Conservation (phyloP, 2,888 invertebrate genomes). For the Pheosia tremula region DNA sequence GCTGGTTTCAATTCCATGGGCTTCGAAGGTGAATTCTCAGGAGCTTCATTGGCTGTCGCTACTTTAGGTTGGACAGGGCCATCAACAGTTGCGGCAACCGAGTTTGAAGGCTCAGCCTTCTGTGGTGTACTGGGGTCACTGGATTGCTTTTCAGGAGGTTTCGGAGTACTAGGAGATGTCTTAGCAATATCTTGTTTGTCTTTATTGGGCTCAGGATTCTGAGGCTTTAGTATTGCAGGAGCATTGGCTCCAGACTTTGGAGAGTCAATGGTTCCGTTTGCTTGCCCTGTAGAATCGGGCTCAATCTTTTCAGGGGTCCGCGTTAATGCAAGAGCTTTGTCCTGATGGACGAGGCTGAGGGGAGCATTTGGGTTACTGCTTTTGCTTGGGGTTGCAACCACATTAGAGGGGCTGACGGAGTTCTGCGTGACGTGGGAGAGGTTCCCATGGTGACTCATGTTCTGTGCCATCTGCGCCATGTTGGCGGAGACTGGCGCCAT, state of each 20-base stretch:
- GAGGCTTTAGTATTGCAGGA: slow-evolving; percentile 63
- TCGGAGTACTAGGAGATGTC: slow-evolving; percentile 76
- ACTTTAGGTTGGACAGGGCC: slow-evolving; percentile 66
- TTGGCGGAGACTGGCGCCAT: slow-evolving; percentile 80
- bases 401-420: slow-evolving; percentile 61
- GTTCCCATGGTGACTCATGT: slow-evolving; percentile 82
- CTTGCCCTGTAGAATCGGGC: slow-evolving; percentile 67
- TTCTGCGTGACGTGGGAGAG: slow-evolving; percentile 75
- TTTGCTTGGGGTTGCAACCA: slow-evolving; percentile 67
- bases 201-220: slow-evolving; percentile 70
- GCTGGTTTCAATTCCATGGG: slow-evolving; percentile 69
- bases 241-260: slow-evolving; percentile 67
- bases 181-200: slow-evolving; percentile 76
- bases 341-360: slow-evolving; percentile 70
- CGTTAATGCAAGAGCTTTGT: slow-evolving; percentile 75
- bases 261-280: slow-evolving; percentile 76
- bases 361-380: slow-evolving; percentile 67
- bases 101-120: slow-evolving; percentile 59
- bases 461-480: slow-evolving; percentile 82
- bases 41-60: slow-evolving; percentile 67
- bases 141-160: slow-evolving; percentile 71
- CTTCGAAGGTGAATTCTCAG: slow-evolving; percentile 71
- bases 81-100: slow-evolving; percentile 50
- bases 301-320: slow-evolving; percentile 78
- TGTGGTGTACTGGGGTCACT: slow-evolving; percentile 64